These are phyloP conservation scores for Entelurus aequoreus DNA, from an alignment of 2,113 vertebrate genomes.

Conservation along the genomic window DNA sequence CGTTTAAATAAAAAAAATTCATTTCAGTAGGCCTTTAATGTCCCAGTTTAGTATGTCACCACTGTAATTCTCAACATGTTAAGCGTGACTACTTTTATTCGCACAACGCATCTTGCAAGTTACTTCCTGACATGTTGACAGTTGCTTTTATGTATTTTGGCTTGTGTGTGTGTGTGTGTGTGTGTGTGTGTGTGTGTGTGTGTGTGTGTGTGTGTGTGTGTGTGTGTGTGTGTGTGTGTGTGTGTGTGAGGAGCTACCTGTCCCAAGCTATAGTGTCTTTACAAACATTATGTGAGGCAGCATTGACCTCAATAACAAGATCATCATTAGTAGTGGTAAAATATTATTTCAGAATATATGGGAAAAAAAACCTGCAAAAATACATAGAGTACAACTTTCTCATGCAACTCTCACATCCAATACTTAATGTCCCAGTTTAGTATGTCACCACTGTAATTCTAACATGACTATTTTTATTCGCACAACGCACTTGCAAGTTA, in stretches of 20 bases:
- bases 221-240: not conserved
- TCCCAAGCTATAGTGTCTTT: conserved; percentile 24
- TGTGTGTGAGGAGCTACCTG: conserved; percentile 20
- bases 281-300: conserved; percentile 14
- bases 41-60: not conserved
- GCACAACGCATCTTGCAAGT: not conserved
- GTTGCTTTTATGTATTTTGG: not conserved
- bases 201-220: not conserved
- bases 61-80: not conserved
- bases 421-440: not conserved
- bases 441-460: not conserved
- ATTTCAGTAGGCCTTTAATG: too few species aligned
- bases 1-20: too few species aligned
- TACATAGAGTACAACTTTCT: not conserved
- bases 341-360: not conserved
- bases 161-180: too few species aligned
- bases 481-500: not conserved
- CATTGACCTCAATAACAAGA: not conserved
- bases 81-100: not conserved
- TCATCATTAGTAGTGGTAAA: not conserved
- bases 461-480: not conserved
- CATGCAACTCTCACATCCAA: not conserved
- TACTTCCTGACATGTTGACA: not conserved
- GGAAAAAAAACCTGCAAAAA: not conserved
- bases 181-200: too few species aligned